A percentile compares a stretch with the other conserved stretches of the same genome.
Conservation (phyloP, 2,888 invertebrate species). For the Hermodice carunculata region DNA sequence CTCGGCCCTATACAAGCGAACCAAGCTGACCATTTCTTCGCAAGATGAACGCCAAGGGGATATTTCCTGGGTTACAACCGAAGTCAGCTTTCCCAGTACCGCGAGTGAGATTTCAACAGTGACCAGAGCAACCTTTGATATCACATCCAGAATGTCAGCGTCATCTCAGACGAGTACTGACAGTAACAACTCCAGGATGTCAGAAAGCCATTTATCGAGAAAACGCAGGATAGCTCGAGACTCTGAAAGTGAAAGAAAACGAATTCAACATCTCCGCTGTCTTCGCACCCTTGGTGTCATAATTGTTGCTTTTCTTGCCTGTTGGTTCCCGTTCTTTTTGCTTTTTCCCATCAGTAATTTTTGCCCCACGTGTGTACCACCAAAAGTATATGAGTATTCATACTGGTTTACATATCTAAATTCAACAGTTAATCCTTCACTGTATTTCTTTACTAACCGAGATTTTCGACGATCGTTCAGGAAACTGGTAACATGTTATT, state of each 20-base stretch:
- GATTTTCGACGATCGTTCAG: slow-evolving; percentile 24
- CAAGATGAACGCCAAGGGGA: too few relatives aligned
- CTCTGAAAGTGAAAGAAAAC: too few relatives aligned
- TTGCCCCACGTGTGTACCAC: slow-evolving; percentile 26
- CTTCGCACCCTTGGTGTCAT: slow-evolving; percentile 44
- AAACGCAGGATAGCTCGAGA: too few relatives aligned
- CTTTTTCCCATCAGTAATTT: slow-evolving; percentile 47
- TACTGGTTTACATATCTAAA: slow-evolving; percentile 36
- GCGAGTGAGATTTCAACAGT: too few relatives aligned
- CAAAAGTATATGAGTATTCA: slow-evolving; percentile 16
- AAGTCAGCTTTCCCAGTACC: too few relatives aligned
- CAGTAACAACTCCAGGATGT: too few relatives aligned
- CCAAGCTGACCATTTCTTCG: slow-evolving; percentile 1
- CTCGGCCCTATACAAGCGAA: slow-evolving; percentile 8
- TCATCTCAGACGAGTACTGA: too few relatives aligned
- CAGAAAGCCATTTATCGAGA: too few relatives aligned
- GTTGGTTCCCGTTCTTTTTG: slow-evolving; percentile 54
- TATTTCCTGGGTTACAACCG: too few relatives aligned
- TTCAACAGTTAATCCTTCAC: slow-evolving; percentile 29
- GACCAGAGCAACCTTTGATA: too few relatives aligned
- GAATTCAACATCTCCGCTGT: slow-evolving; percentile 17
- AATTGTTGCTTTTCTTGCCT: slow-evolving; percentile 49
- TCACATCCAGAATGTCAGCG: too few relatives aligned
- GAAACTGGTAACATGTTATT: too few relatives aligned
- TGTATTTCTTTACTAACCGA: slow-evolving; percentile 32